Base-by-base conservation (phyloP, 2,113 vertebrate genomes). In the Epinephelus fuscoguttatus region DNA sequence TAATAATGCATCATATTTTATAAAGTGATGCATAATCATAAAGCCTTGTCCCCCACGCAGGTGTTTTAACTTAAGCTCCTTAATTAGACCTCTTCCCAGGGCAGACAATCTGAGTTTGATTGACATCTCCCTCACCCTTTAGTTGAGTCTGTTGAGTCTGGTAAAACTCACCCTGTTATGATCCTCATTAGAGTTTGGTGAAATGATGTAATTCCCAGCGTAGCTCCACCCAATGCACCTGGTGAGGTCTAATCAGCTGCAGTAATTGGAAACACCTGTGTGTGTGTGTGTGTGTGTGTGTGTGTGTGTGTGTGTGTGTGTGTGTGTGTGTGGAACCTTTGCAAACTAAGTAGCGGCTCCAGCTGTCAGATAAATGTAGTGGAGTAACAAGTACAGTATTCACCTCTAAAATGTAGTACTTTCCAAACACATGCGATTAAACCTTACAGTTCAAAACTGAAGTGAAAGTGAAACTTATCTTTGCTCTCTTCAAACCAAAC, bases 231-330 rank as follows among this genome's bases (percentile, higher is more conserved):
- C 59, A 66, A 19, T 25, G 25, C 52, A 81, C 62, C 42, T 27
- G 33, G 2, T 0, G 4, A 40, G 23, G 17, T 61, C 21, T 69
- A 60, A 76, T 78, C 18, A 62, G n/a, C 4, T 52, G 4, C 6
- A 68, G 18, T 70, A 27, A 69, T 71, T 68, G 11, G 69, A 53
- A 71, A 84, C 63, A 86, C 55, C 73, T 64, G 2, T 27, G 27
- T 27, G 25, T 25, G 25, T 25, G 27, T 27, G 27, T 27, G 27
- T 27, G 67, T 62, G n/a, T 49, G 45, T 23, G 18, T 23, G 14
- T 61, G 70, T 66, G 45, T 17, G 12, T 27, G 25, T 25, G 25
- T 25, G 27, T 27, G 27, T 27, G 27, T 27, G 67, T 62, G n/a
- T 49, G 45, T 23, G 18, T 23, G 14, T 61, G 70, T 66, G 45